A percentile compares a stretch with the other conserved stretches of the same genome.
Evolutionary conservation across 2,888 invertebrate genomes (phyloP).

Genomic region (Cheilosia impressa): DNA sequence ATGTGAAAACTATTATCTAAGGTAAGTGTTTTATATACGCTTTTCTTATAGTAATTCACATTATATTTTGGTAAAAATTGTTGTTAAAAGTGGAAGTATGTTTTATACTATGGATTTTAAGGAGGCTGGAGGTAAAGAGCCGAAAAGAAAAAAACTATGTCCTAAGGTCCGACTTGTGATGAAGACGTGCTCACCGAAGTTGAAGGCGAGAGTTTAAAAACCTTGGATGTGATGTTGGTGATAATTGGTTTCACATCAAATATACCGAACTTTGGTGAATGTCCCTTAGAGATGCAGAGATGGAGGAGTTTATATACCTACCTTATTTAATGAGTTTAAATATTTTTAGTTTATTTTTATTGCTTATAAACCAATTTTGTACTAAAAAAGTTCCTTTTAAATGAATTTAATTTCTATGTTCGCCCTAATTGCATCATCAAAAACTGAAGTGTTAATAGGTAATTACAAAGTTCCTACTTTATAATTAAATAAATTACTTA

Average conservation of each 20-base stretch:
- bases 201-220: slow-evolving; percentile 13
- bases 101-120: no score
- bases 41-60: no score
- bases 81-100: no score
- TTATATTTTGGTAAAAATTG: no score
- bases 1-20: no score
- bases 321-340: background rate
- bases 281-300: background rate
- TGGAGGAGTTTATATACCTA: background rate
- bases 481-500: no score
- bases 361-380: background rate
- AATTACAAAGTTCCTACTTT: no score
- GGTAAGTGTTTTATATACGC: no score
- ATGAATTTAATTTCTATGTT: no score
- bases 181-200: background rate
- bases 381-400: no score
- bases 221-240: slow-evolving; percentile 4
- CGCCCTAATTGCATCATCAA: no score
- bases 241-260: background rate
- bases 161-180: background rate
- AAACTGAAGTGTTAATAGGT: no score
- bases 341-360: background rate
- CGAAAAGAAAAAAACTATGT: background rate
- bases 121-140: background rate
- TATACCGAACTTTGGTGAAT: background rate